Percentiles rank a stretch among this genome's conserved stretches.
These are phyloP conservation scores for Astropecten irregularis DNA, from an alignment of 53 echinoderm and acorn worm genomes.

Conservation along the genomic window DNA sequence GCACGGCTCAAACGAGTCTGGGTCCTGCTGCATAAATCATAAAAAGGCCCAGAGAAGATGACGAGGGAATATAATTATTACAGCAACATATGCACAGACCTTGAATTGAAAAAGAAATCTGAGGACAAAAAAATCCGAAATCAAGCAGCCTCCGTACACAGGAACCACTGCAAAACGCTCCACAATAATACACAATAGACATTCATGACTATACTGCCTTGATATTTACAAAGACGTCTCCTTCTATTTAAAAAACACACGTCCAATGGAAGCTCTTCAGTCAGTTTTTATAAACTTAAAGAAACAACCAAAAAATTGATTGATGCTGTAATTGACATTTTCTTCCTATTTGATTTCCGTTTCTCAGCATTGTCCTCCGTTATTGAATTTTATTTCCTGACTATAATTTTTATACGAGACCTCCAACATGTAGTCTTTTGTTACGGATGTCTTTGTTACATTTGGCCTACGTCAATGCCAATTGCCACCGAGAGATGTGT, in stretches of 20 bases:
- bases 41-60: too few relatives aligned
- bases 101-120: too few relatives aligned
- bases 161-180: too few relatives aligned
- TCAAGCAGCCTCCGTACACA: too few relatives aligned
- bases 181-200: too few relatives aligned
- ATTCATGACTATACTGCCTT: not conserved
- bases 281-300: not conserved
- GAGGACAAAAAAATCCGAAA: too few relatives aligned
- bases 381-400: not conserved
- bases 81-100: too few relatives aligned
- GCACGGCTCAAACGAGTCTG: too few relatives aligned
- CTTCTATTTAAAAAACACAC: not conserved
- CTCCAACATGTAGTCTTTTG: slow-evolving; percentile 15
- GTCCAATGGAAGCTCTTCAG: not conserved
- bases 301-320: not conserved
- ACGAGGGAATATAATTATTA: too few relatives aligned
- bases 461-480: too few relatives aligned
- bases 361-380: not conserved
- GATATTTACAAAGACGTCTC: not conserved
- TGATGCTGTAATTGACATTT: not conserved
- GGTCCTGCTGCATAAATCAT: too few relatives aligned
- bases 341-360: not conserved
- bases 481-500: not conserved
- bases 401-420: too few relatives aligned
- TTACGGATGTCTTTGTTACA: not conserved